Conservation (phyloP, 2,888 invertebrate genomes). For the Prosapia bicincta region DNA sequence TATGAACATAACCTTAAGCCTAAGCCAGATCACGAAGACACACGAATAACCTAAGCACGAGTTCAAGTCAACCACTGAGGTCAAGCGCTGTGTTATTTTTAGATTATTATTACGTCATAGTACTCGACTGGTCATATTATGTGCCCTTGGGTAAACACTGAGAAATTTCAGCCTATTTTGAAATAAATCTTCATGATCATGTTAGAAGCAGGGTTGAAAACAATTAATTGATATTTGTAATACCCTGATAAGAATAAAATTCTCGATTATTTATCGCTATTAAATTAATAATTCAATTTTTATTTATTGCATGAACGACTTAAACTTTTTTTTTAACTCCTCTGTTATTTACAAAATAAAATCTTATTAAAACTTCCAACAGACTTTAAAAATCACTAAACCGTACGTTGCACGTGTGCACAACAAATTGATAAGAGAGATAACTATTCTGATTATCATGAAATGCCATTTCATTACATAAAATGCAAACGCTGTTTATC, state of each 20-base stretch:
- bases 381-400: no score
- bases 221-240: no score
- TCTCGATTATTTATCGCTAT: no score
- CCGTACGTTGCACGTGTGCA: neutral
- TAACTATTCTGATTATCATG: neutral
- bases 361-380: no score
- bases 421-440: neutral
- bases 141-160: neutral
- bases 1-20: neutral
- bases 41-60: neutral
- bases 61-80: neutral
- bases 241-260: no score
- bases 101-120: slow-evolving; percentile 2
- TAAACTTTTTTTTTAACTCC: no score
- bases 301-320: no score
- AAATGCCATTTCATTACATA: neutral
- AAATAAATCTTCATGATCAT: no score
- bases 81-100: neutral
- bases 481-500: neutral
- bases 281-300: no score
- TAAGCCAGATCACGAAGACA: neutral
- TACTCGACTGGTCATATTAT: neutral
- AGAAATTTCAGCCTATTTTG: neutral
- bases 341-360: no score
- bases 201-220: no score